Base-by-base conservation (phyloP, 2,797 vertebrate species). In the Sitta carolinensis region DNA sequence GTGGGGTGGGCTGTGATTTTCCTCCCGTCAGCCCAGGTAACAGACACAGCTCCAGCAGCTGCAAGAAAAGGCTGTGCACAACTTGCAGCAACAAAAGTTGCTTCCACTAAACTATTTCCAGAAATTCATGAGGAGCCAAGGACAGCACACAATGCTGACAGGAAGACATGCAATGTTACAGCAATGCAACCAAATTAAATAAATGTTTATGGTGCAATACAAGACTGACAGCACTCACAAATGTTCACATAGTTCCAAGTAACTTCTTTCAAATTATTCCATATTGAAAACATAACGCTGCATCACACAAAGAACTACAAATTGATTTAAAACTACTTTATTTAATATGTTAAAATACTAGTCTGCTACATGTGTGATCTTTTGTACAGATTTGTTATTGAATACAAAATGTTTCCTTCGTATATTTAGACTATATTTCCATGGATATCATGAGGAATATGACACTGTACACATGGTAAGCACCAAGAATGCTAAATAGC, bases 261-360 rank as follows among this genome's bases (percentile, higher is more conserved):
- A 78, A 83, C 38, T 78, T 57, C 40, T 78, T 85, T 69, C 40
- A 86, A 73, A 63, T 13, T 0, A 72, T 62, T 36, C 26, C 51
- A 32, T 8, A 54, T 19, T 54, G 57, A 82, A 92, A 90, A 81
- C 7, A 1, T 4, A 93, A 87, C 19, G 14, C 13, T 84, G 16
- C 70, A 93, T 57, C 64, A 90, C 48, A 84, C 57, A 54, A 83
- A 83, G 42, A 58, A 81, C 47, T 78, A 83, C 10, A 72, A n/a
- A 63, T 6, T 81, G 20, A 76, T 96, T 93, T 76, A 43, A 91
- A 92, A 86, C 11, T 34, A 19, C 67, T 95, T 91, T 95, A 96
- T 96, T 96, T 84, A 93, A 50, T 50, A 73, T 1, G 13, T 76
- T 82, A 75, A 83, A 87, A 77, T 51, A 76, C 9, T 17, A 47